These are phyloP conservation scores for Sebastes nivosus DNA, from an alignment of 2,797 vertebrate genomes.

Conservation along the genomic window DNA sequence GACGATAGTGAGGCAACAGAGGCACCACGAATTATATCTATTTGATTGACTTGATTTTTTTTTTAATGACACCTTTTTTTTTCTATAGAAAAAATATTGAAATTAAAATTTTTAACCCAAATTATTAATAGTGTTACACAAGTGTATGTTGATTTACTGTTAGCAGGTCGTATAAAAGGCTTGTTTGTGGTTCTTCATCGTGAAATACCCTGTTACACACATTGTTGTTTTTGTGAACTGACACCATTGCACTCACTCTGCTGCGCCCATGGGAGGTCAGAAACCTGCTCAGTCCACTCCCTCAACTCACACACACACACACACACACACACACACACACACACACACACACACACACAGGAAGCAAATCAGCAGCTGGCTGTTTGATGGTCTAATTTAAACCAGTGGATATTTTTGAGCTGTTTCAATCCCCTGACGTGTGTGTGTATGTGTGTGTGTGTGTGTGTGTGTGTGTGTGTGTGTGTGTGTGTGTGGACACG, in stretches of 20 bases:
- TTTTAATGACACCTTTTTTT: too few species aligned
- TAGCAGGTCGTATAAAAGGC: neutral
- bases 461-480: neutral
- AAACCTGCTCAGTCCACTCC: slow-evolving; percentile 42
- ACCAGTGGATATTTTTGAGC: slow-evolving; percentile 77
- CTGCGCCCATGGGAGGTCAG: slow-evolving; percentile 54
- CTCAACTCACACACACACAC: slow-evolving; percentile 6
- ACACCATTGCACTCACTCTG: slow-evolving; percentile 46
- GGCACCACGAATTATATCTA: neutral
- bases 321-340: slow-evolving; percentile 25
- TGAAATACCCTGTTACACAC: slow-evolving; percentile 22
- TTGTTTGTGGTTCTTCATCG: neutral
- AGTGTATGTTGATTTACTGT: neutral
- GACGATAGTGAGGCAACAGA: neutral
- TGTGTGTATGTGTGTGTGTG: slow-evolving; percentile 15
- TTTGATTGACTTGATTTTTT: neutral
- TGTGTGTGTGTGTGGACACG: slow-evolving; percentile 51
- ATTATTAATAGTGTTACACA: neutral
- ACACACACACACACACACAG: slow-evolving; percentile 41
- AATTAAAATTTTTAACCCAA: neutral
- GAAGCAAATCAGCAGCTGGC: slow-evolving; percentile 63
- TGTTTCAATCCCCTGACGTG: slow-evolving; percentile 73
- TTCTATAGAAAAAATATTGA: too few species aligned
- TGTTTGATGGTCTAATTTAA: slow-evolving; percentile 71
- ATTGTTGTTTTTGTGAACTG: slow-evolving; percentile 55